These are phyloP conservation scores for Trichomalopsis sarcophagae DNA, from an alignment of 1,140 invertebrate species.

Conservation along the genomic window DNA sequence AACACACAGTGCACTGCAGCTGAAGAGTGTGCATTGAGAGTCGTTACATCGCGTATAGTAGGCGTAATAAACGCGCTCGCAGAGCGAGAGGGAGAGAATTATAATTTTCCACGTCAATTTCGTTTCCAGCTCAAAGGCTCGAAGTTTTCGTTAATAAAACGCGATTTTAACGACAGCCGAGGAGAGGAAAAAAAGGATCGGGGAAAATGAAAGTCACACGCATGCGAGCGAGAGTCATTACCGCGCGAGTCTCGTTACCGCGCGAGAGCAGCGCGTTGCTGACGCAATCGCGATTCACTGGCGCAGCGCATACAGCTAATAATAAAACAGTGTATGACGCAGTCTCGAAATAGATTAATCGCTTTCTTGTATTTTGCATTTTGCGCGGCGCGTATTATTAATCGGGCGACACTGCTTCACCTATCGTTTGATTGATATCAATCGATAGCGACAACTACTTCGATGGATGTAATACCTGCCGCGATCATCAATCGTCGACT, in stretches of 20 bases:
- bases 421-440: background rate
- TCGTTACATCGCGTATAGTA: background rate
- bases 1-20: background rate
- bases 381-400: slow-evolving; percentile 14
- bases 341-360: slow-evolving; percentile 27
- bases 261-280: background rate
- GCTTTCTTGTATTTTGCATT: background rate
- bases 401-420: background rate
- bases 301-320: slow-evolving; percentile 7
- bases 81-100: background rate
- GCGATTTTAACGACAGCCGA: background rate
- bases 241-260: slow-evolving; percentile 30
- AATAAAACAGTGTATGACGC: slow-evolving; percentile 14
- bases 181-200: background rate
- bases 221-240: background rate
- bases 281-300: slow-evolving; percentile 32
- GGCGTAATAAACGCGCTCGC: background rate
- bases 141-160: background rate
- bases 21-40: background rate
- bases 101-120: background rate
- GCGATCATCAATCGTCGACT: background rate
- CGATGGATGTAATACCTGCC: slow-evolving; percentile 1
- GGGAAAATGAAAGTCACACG: slow-evolving; percentile 27
- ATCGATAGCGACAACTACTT: slow-evolving; percentile 4
- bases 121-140: background rate